Conservation (phyloP, 2,888 invertebrate species). For the Synergus umbraculus region DNA sequence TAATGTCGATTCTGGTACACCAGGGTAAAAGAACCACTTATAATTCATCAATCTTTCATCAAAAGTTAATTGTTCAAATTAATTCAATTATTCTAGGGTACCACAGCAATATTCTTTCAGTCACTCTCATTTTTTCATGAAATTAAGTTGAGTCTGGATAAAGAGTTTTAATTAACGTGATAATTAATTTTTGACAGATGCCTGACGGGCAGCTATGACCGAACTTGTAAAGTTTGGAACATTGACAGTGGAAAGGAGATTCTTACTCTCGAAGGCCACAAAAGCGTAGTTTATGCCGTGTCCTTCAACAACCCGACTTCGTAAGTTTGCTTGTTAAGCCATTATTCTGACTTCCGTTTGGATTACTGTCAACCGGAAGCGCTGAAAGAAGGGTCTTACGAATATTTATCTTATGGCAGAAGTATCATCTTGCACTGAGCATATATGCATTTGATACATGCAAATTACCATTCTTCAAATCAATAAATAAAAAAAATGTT, state of each 20-base stretch:
- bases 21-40: neutral
- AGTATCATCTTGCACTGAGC: neutral
- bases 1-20: neutral
- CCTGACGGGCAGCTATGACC: conserved; percentile 90
- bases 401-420: conserved; percentile 27
- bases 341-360: conserved; percentile 29
- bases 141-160: neutral
- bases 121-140: neutral
- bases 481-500: too few relatives aligned
- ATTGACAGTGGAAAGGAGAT: conserved; percentile 84
- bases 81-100: too few relatives aligned
- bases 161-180: neutral
- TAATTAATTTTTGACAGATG: conserved; percentile 79
- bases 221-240: conserved; percentile 90
- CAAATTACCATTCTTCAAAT: neutral
- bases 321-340: conserved; percentile 77
- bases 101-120: neutral
- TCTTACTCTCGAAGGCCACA: conserved; percentile 85
- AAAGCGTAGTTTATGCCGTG: conserved; percentile 90
- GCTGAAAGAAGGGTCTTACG: conserved; percentile 13
- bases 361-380: conserved; percentile 1
- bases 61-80: neutral
- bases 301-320: conserved; percentile 87
- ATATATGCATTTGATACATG: neutral
- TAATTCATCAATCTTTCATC: neutral